Evolutionary conservation across 2,113 vertebrate species (phyloP), one percentile per base, ranked within the genome.

Genomic region (Barnardius zonarius): DNA sequence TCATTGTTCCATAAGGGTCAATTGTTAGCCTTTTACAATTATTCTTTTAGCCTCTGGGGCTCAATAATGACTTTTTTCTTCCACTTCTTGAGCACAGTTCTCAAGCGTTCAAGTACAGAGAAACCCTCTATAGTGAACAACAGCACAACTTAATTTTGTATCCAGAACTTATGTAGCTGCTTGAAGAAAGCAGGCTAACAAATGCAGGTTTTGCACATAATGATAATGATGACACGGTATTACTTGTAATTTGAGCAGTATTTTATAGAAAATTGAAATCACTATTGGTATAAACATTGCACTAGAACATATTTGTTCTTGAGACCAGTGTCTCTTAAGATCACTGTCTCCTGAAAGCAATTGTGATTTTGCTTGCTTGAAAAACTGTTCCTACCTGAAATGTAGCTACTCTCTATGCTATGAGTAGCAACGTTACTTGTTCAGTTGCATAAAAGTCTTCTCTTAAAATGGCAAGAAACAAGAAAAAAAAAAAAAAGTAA

Each of bases 1-100:
- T 68, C 77, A 72, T 52, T 89, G 86, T 82, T 86, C 86, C 76
- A 59, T 67, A 92, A 77, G 72, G 64, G 83, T 85, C 77, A 91
- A 72, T 94, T 95, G 95, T 44, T 31, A 94, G n/a, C 57, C 57
- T 76, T 86, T 41, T 69, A 24, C n/a, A 86, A 69, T 86, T 73
- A 89, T 72, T 94, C 48, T 82, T 86, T 17, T 44, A 90, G 55
- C 35, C 48, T 79, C 44, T 68, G 46, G 30, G 52, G 27, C 27
- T 95, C 85, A 49, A 7, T 59, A 79, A 51, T 88, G 43, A 30
- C 44, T 62, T 92, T 83, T 39, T 46, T 46, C 59, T 92, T 63
- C 35, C 44, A 61, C 43, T 44, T 74, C 85, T 91, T 68, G 25
- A 91, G 27, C 41, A 48, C 22, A 83, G 59, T 54, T 95, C 51